These are phyloP conservation scores for Cromileptes altivelis DNA, from an alignment of 2,113 vertebrate genomes.

Conservation along the genomic window DNA sequence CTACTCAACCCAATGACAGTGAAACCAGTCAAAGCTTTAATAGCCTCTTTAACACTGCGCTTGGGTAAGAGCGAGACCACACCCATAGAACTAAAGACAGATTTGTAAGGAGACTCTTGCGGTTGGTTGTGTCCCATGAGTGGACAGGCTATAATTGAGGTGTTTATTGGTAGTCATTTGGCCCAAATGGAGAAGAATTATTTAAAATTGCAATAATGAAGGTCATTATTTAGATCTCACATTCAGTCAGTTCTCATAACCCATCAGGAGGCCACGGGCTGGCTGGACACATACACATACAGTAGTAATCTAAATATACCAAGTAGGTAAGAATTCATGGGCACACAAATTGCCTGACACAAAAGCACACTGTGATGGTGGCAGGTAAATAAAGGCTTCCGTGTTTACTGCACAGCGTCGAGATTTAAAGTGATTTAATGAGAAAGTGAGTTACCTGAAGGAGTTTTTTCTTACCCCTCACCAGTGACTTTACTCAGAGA, in stretches of 20 bases:
- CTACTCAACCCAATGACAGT: background rate
- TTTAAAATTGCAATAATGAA: slow-evolving; percentile 68
- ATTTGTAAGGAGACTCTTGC: slow-evolving; percentile 40
- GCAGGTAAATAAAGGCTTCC: slow-evolving; percentile 15
- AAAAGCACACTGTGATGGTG: slow-evolving; percentile 1
- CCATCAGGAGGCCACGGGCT: background rate
- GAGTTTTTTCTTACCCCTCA: slow-evolving; percentile 3
- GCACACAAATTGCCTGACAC: background rate
- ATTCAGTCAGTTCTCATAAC: slow-evolving; percentile 29
- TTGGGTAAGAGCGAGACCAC: slow-evolving; percentile 9
- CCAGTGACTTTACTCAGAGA: no score
- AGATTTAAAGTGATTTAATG: background rate
- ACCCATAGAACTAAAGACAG: slow-evolving; percentile 34
- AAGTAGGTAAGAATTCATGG: background rate
- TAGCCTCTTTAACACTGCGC: background rate
- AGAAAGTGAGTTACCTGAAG: background rate
- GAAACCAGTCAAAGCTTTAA: slow-evolving; percentile 4
- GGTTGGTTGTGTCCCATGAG: slow-evolving; percentile 12
- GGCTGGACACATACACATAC: slow-evolving; percentile 18
- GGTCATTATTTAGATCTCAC: slow-evolving; percentile 58
- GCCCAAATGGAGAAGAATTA: slow-evolving; percentile 51
- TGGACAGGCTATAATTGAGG: slow-evolving; percentile 46
- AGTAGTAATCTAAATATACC: slow-evolving; percentile 30
- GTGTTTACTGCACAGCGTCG: background rate
- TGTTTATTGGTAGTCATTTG: slow-evolving; percentile 64